Percentiles rank a stretch among this genome's conserved stretches.
These are phyloP conservation scores for Acheta domesticus DNA, from an alignment of 2,888 invertebrate species.

Conservation along the genomic window DNA sequence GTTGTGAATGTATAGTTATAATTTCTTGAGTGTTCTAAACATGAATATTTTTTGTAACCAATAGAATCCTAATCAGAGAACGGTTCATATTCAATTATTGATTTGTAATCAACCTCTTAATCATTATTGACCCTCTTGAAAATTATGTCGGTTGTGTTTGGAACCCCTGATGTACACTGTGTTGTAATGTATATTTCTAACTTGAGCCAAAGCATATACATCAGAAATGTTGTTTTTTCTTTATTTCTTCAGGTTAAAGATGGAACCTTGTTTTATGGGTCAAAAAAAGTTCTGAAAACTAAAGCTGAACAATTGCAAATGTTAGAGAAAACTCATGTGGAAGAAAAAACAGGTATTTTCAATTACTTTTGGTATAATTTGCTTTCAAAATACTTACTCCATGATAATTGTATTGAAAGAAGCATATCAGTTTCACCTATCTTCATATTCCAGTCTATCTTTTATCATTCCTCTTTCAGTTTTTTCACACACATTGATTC, in stretches of 20 bases:
- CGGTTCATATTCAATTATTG: too few species aligned
- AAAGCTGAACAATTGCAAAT: conserved; percentile 37
- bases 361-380: background rate
- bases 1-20: too few species aligned
- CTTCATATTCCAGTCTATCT: too few species aligned
- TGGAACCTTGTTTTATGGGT: conserved; percentile 40
- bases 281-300: conserved; percentile 39
- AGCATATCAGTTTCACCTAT: too few species aligned
- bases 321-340: conserved; percentile 38
- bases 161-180: too few species aligned
- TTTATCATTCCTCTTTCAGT: background rate
- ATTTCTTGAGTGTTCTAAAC: too few species aligned
- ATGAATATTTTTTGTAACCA: too few species aligned
- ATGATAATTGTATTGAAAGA: background rate
- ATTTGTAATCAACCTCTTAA: too few species aligned
- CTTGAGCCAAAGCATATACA: background rate
- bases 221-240: background rate
- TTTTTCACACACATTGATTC: background rate
- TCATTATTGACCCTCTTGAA: too few species aligned
- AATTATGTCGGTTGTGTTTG: too few species aligned
- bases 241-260: conserved; percentile 33
- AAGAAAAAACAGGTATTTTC: conserved; percentile 38
- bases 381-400: background rate
- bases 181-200: too few species aligned
- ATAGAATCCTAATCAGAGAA: too few species aligned